These are phyloP conservation scores for Caenorhabditis brenneri DNA, from an alignment of 1,140 invertebrate genomes.

Conservation along the genomic window DNA sequence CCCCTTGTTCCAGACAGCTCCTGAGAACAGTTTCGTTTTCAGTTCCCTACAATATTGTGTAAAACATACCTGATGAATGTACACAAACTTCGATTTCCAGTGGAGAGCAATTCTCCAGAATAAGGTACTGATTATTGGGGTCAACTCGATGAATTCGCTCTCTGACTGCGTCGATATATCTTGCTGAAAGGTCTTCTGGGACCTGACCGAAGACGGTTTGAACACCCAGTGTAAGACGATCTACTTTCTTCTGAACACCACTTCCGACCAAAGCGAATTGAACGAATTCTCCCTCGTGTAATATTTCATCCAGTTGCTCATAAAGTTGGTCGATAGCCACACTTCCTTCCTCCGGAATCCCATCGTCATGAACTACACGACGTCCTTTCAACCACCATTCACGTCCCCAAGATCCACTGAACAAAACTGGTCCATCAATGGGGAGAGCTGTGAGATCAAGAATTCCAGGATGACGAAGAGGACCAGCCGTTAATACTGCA, in stretches of 20 bases:
- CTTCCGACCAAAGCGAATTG: conserved; percentile 70
- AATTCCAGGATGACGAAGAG: conserved; percentile 66
- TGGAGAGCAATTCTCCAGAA: conserved; percentile 67
- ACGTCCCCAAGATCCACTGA: conserved; percentile 69
- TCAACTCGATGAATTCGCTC: conserved; percentile 68
- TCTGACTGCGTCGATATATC: conserved; percentile 67
- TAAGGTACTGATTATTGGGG: conserved; percentile 62
- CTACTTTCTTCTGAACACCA: conserved; percentile 69
- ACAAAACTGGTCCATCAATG: conserved; percentile 69
- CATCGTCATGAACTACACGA: conserved; percentile 69
- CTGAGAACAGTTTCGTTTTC: conserved; percentile 1
- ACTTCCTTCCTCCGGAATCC: conserved; percentile 65
- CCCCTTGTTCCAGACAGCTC: conserved; percentile 70
- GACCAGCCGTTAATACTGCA: conserved; percentile 68
- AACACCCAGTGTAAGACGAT: conserved; percentile 68
- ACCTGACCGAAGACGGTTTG: conserved; percentile 70
- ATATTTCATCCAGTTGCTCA: conserved; percentile 48
- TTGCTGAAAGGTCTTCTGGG: conserved; percentile 60
- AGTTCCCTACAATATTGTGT: neutral
- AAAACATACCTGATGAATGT: conserved; percentile 43
- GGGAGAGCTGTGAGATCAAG: conserved; percentile 69
- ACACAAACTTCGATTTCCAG: conserved; percentile 70
- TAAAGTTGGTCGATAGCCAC: conserved; percentile 63
- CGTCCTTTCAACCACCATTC: conserved; percentile 70
- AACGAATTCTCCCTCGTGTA: conserved; percentile 49